Evolutionary conservation across 2,797 vertebrate genomes (phyloP).

Genomic region (Hippopotamyrus pictus): DNA sequence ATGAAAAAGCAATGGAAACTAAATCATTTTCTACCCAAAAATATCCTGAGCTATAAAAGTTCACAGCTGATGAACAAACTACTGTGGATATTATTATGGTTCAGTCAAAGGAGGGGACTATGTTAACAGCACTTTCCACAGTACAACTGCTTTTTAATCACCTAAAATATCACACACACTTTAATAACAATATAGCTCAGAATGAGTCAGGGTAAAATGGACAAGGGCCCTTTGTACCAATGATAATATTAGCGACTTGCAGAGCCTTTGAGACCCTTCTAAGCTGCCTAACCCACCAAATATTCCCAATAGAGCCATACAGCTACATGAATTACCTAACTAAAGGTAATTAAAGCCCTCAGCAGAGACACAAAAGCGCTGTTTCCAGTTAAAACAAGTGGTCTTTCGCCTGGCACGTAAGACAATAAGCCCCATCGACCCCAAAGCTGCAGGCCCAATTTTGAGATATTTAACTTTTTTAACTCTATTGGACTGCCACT

Average conservation of each 20-base stretch:
- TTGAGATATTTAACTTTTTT: constrained; percentile 69
- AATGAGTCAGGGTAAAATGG: background rate
- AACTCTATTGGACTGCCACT: constrained; percentile 75
- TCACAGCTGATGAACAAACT: background rate
- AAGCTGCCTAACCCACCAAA: constrained; percentile 29
- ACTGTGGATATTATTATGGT: background rate
- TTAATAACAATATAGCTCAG: background rate
- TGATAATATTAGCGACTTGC: constrained; percentile 8
- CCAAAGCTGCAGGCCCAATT: constrained; percentile 50
- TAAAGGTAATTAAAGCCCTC: constrained; percentile 53
- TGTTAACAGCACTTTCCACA: background rate
- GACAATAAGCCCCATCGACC: constrained; percentile 61
- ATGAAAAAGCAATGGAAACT: background rate
- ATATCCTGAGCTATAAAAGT: background rate
- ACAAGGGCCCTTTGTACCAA: background rate
- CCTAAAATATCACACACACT: background rate
- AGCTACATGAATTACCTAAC: constrained; percentile 40
- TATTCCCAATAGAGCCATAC: constrained; percentile 38
- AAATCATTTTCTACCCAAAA: background rate
- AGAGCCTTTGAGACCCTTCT: constrained; percentile 32
- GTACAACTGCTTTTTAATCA: background rate
- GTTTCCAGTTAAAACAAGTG: constrained; percentile 40
- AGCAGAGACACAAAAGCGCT: constrained; percentile 43
- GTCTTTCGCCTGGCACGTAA: constrained; percentile 47
- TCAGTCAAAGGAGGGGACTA: background rate